phyloP scores from a whole-genome alignment of 2,113 vertebrate genomes.

The Macrotus californicus region DNA sequence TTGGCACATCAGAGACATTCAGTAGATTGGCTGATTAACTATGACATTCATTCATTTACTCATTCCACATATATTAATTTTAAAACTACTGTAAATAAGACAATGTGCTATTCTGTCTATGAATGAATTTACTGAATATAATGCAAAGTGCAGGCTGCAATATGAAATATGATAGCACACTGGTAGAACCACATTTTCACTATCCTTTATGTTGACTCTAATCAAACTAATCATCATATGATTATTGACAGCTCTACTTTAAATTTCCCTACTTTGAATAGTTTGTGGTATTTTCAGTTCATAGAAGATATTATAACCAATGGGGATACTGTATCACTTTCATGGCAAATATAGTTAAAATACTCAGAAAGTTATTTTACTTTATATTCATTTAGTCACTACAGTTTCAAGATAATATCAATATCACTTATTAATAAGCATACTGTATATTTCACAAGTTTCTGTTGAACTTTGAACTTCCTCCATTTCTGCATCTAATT shows the following conservation, averaged over 20 bases:
- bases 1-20: not conserved
- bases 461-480: not conserved
- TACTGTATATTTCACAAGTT: not conserved
- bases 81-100: not conserved
- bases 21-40: not conserved
- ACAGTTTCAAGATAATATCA: not conserved
- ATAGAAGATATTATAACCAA: not conserved
- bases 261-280: not conserved
- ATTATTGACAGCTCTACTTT: not conserved
- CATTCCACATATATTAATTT: not conserved
- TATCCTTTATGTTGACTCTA: not conserved
- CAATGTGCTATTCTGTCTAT: not conserved
- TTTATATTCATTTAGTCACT: not conserved
- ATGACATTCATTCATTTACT: not conserved
- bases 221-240: not conserved
- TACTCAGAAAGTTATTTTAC: not conserved
- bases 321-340: not conserved
- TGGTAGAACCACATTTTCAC: not conserved
- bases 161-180: not conserved
- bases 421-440: not conserved
- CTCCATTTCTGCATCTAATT: not conserved
- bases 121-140: not conserved
- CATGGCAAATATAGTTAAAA: not conserved
- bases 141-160: not conserved
- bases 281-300: not conserved